These are phyloP conservation scores for Pseudoatta argentina DNA, from an alignment of 1,140 invertebrate species.

Conservation along the genomic window DNA sequence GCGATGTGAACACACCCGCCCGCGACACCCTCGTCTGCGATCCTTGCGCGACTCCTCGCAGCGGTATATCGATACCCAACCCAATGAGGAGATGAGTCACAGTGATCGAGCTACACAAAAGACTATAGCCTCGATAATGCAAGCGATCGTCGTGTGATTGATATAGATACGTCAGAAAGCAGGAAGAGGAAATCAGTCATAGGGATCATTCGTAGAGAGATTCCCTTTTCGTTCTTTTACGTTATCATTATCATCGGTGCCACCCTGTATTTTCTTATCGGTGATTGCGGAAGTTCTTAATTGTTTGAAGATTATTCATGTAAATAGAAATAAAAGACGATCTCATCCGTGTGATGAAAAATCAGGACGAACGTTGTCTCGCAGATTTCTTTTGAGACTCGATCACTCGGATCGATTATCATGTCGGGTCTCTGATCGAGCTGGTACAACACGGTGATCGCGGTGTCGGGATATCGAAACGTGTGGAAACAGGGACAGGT, in stretches of 20 bases:
- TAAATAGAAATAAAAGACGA: not conserved
- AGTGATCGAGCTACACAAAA: slow-evolving; percentile 2
- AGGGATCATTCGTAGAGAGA: slow-evolving; percentile 10
- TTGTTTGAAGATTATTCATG: not conserved
- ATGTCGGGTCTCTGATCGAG: slow-evolving; percentile 24
- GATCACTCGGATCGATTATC: not conserved
- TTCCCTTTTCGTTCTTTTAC: not conserved
- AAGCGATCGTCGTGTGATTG: slow-evolving; percentile 25
- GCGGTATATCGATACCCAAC: not conserved
- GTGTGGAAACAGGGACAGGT: slow-evolving; percentile 10
- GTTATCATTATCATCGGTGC: not conserved
- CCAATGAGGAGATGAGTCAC: slow-evolving; percentile 37
- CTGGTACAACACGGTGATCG: not conserved
- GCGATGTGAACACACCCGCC: slow-evolving; percentile 75
- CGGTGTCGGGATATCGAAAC: slow-evolving; percentile 18
- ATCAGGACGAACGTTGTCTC: not conserved
- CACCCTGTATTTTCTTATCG: not conserved
- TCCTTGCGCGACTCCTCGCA: slow-evolving; percentile 23
- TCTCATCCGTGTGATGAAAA: not conserved
- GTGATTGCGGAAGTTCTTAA: not conserved
- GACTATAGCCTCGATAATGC: slow-evolving; percentile 4
- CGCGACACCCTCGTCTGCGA: slow-evolving; percentile 55
- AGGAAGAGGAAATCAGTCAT: not conserved
- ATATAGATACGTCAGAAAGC: not conserved
- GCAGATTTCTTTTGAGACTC: not conserved